Base-by-base conservation (phyloP, 53 echinoderm and acorn worm genomes). In the Patiria pectinifera region DNA sequence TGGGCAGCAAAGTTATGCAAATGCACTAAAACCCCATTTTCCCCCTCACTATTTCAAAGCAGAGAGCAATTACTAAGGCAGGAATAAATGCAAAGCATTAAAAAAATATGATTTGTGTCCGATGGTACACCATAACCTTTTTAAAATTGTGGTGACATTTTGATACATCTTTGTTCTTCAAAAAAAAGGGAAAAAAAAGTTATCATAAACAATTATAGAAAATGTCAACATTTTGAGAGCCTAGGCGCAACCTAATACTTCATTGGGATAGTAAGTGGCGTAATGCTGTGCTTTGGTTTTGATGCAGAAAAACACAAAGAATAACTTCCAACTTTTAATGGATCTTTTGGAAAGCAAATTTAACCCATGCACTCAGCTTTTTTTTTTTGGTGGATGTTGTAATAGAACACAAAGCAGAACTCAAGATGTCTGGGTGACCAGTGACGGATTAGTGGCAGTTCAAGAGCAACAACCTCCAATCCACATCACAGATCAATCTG, bases 391-490 rank as follows among this genome's bases (percentile, higher is more conserved):
- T 9, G 8, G 74, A 0, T 74, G 4, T 74, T 74, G 22, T 74
- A n/a, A n/a, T 10, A 23, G 10, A 23, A 4, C 24, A 18, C 18
- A 24, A 5, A 74, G 24, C 74, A 74, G 24, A 4, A 23, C 24
- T 24, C 9, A n/a, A 74, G 19, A 16, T 74, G 74, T 74, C 90
- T 80, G 48, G 24, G 69, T 59, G 43, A 61, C 80, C 45, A n/a
- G 80, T 90, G 90, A 90, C 81, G 15, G 82, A 90, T 90, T 82
- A 62, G 48, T 80, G 48, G 49, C 23, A 46, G 90, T 90, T 90
- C 90, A 81, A 66, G 53, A 70, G 63, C 80, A 90, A 47, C 18
- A 46, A 81, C 80, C 90, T 80, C 47, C 81, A 21, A 81, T 80
- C 81, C 10, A 63, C 69, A 24, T 69, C 74, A 48, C 13, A n/a